Conservation (phyloP, 1,140 invertebrate genomes). For the Halyomorpha halys region DNA sequence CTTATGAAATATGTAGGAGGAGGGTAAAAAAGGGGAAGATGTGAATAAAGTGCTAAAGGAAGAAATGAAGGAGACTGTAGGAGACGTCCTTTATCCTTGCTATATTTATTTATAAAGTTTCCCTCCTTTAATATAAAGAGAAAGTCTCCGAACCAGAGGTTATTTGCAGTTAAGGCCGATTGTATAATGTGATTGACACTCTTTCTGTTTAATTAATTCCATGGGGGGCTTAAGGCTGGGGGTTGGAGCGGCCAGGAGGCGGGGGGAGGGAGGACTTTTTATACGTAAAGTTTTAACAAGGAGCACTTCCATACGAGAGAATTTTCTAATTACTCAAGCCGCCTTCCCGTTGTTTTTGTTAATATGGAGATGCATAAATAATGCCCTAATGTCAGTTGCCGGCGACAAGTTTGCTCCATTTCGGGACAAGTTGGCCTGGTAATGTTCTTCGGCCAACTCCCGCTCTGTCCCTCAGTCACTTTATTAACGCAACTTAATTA, state of each 20-base stretch:
- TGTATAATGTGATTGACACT: slow-evolving; percentile 17
- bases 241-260: not conserved
- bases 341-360: slow-evolving; percentile 13
- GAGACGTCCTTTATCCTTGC: not conserved
- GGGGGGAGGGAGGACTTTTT: not conserved
- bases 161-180: slow-evolving; percentile 17
- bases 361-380: slow-evolving; percentile 18
- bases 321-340: slow-evolving; percentile 16
- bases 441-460: slow-evolving; percentile 12
- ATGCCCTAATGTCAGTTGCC: slow-evolving; percentile 13
- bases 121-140: slow-evolving; percentile 13
- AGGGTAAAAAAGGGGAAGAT: slow-evolving; percentile 1
- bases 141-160: not conserved
- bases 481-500: too few species aligned
- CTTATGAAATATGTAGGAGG: not conserved
- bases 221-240: not conserved
- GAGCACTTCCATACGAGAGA: slow-evolving; percentile 9
- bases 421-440: slow-evolving; percentile 4
- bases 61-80: slow-evolving; percentile 3
- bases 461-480: slow-evolving; percentile 4
- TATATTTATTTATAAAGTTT: slow-evolving; percentile 18
- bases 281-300: slow-evolving; percentile 17
- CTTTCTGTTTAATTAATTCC: slow-evolving; percentile 14
- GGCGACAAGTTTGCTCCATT: slow-evolving; percentile 2
- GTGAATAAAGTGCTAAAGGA: slow-evolving; percentile 10